Base-by-base conservation (phyloP, 2,888 invertebrate species). In the Drosophila subquinaria region DNA sequence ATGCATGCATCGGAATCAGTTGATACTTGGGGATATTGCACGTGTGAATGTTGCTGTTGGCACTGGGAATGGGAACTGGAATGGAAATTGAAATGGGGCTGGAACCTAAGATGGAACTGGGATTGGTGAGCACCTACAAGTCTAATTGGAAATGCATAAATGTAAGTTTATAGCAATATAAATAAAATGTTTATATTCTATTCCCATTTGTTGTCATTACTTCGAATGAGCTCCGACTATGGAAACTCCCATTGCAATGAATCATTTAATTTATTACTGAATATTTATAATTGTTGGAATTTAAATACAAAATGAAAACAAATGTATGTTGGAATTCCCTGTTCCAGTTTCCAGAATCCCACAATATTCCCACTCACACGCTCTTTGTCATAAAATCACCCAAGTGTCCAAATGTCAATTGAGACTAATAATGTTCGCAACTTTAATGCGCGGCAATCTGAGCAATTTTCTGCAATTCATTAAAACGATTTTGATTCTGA, bases 381-480 rank as follows among this genome's bases (percentile, higher is more conserved):
- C 11, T 51, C 35, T 20, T 17, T 43, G 36, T 20, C 48, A 60
- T 56, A 61, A 57, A 57, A 56, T 69, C 66, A 56, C 13, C 56
- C 57, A 40, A 62, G 62, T 57, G 69, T 66, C 42, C 55, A 78
- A 75, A 78, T 72, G 82, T 56, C 65, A 76, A 76, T 74, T 81
- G 70, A 62, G 63, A 57, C 65, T 64, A 69, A 73, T 81, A 75
- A 76, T 72, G 73, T 74, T 66, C 68, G 55, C 69, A 69, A 66
- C 51, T 75, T 71, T 59, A 74, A 69, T 56, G 81, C 69, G 72
- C 83, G 72, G 63, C 82, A 81, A 85, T 85, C 88, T 73, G 72
- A 60, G 75, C 76, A 81, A 85, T 88, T 85, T 88, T 85, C 73
- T 78, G 81, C 86, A 86, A 83, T 83, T 86, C 85, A 86, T 84